Evolutionary conservation across 2,888 invertebrate species (phyloP).

Genomic region (Nowickia ferox): DNA sequence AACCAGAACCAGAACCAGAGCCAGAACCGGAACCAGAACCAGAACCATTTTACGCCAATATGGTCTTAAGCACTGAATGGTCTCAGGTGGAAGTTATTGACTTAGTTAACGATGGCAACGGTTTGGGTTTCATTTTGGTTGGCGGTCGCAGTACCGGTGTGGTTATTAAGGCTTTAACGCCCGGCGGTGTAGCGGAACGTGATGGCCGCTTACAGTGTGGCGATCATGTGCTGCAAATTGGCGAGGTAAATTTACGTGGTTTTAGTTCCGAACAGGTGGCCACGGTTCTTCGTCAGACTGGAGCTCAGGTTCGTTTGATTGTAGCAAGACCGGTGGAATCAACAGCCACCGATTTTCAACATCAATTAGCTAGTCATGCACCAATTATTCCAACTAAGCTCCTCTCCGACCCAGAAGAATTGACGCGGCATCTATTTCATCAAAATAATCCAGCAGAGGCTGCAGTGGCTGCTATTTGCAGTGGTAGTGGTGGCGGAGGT

Average conservation of each 20-base stretch:
- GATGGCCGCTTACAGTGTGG: constrained; percentile 98
- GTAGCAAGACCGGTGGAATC: constrained; percentile 97
- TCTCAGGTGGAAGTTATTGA: constrained; percentile 99
- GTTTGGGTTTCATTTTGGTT: constrained; percentile 98
- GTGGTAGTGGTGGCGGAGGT: constrained; percentile 36
- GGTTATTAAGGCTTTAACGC: constrained; percentile 98
- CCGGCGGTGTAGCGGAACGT: constrained; percentile 98
- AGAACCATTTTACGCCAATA: constrained; percentile 77
- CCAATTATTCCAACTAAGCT: constrained; percentile 96
- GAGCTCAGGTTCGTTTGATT: constrained; percentile 90
- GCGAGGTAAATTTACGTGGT: constrained; percentile 96
- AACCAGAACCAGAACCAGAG: too few species aligned
- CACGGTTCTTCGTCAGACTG: constrained; percentile 89
- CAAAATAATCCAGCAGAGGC: constrained; percentile 77
- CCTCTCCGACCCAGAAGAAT: constrained; percentile 94
- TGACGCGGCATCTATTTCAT: constrained; percentile 92
- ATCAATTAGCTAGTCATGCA: constrained; percentile 88
- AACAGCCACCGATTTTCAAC: constrained; percentile 89
- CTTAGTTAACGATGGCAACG: constrained; percentile 97
- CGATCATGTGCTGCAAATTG: constrained; percentile 98
- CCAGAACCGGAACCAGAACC: neutral
- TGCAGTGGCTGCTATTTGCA: constrained; percentile 33
- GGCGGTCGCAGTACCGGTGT: constrained; percentile 99
- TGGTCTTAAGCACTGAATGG: constrained; percentile 99
- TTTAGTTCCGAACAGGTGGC: constrained; percentile 98